Percentiles rank a stretch among this genome's conserved stretches.
Evolutionary conservation across 2,113 vertebrate species (phyloP).

Genomic region (Nibea coibor): DNA sequence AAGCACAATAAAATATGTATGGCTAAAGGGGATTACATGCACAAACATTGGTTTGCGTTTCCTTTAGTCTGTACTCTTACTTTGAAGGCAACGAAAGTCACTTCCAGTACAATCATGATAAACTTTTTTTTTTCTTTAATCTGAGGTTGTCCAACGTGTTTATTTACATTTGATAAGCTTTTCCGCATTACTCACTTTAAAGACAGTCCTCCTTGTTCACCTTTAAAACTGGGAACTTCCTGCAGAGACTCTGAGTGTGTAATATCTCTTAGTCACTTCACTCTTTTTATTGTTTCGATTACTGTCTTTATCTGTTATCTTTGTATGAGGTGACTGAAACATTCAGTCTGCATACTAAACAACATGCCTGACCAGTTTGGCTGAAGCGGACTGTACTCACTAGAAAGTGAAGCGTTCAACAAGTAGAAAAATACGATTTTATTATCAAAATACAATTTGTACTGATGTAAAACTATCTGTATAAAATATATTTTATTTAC

Average conservation of each 20-base stretch:
- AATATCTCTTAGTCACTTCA: neutral
- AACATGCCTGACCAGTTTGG: too few relatives aligned
- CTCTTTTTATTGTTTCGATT: neutral
- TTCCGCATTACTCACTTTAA: constrained; percentile 4
- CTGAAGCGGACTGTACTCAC: neutral
- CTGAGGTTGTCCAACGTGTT: neutral
- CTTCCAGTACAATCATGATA: neutral
- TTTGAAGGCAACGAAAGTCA: neutral
- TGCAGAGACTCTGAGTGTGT: neutral
- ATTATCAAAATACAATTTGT: neutral
- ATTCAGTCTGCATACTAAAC: neutral
- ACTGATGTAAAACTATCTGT: neutral
- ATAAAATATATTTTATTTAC: neutral
- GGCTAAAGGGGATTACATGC: neutral
- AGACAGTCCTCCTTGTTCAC: neutral
- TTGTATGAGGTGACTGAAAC: neutral
- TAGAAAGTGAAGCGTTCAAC: too few relatives aligned
- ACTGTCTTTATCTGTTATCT: neutral
- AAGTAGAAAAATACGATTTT: neutral
- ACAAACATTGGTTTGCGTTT: too few relatives aligned
- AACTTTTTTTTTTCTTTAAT: neutral
- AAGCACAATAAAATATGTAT: neutral
- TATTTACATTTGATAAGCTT: neutral
- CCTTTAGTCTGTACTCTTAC: neutral
- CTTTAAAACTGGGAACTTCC: neutral